Conservation (phyloP, 2,797 vertebrate species). For the Tapirus indicus region DNA sequence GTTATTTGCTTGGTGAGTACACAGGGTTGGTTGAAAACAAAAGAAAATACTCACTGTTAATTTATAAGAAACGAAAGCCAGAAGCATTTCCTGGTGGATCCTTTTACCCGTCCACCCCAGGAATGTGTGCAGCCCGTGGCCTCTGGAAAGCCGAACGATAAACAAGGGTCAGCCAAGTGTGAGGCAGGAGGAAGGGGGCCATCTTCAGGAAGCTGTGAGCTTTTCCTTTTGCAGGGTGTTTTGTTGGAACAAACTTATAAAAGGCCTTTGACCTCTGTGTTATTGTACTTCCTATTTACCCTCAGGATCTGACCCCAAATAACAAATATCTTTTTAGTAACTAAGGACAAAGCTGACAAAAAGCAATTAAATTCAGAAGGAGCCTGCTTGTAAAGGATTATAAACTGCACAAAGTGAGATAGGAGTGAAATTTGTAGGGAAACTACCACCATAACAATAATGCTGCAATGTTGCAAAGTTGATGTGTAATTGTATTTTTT, state of each 20-base stretch:
- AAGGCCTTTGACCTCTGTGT: conserved; percentile 19
- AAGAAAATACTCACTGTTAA: neutral
- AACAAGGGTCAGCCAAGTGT: neutral
- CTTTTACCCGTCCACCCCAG: neutral
- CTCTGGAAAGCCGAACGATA: neutral
- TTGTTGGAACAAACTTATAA: conserved; percentile 29
- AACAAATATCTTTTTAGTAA: conserved; percentile 22
- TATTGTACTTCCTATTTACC: conserved; percentile 51
- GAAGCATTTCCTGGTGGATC: neutral
- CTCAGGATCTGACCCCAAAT: conserved; percentile 22
- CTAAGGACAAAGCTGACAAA: neutral
- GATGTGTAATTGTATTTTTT: conserved; percentile 16
- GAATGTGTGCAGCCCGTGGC: neutral
- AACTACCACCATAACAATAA: accelerated
- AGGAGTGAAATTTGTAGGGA: neutral
- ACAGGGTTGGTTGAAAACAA: neutral
- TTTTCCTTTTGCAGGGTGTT: conserved; percentile 39
- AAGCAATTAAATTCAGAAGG: neutral
- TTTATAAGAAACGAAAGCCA: neutral
- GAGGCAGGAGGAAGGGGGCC: neutral
- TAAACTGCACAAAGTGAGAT: neutral
- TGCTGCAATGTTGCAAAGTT: conserved; percentile 24
- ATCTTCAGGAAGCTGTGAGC: conserved; percentile 45
- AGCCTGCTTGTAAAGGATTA: neutral
- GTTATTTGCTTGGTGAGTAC: neutral